Conservation (phyloP, 2,888 invertebrate genomes). For the Xestia xanthographa region DNA sequence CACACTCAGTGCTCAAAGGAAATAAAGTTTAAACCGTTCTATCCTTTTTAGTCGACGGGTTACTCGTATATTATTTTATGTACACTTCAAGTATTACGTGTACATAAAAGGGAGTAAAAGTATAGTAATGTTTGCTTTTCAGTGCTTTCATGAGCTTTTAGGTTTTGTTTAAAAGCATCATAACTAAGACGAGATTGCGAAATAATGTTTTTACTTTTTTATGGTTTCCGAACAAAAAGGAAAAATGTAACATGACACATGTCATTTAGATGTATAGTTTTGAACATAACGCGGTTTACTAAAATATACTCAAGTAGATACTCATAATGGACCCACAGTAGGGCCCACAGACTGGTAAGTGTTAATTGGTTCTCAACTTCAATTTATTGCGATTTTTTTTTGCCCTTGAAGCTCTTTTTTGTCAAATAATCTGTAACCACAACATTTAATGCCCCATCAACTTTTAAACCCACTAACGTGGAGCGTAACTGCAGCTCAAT, state of each 20-base stretch:
- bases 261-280: neutral
- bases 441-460: neutral
- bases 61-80: constrained; percentile 56
- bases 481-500: constrained; percentile 7
- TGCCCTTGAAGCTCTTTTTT: neutral
- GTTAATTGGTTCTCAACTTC: neutral
- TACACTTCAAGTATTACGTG: constrained; percentile 46
- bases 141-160: constrained; percentile 24
- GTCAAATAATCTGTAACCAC: neutral
- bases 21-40: constrained; percentile 58
- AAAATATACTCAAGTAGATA: neutral
- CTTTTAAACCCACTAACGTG: neutral
- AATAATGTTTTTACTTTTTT: constrained; percentile 8
- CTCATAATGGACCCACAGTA: neutral
- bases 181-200: constrained; percentile 8
- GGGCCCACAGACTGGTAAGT: neutral
- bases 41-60: constrained; percentile 42
- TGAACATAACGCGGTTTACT: neutral
- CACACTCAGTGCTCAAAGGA: constrained; percentile 59
- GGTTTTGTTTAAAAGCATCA: constrained; percentile 28
- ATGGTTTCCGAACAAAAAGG: neutral
- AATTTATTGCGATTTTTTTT: neutral
- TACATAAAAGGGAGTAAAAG: constrained; percentile 30
- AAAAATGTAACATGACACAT: neutral
- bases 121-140: constrained; percentile 30